Base-by-base conservation (phyloP, 2,888 invertebrate genomes). In the Eristalis tenax region DNA sequence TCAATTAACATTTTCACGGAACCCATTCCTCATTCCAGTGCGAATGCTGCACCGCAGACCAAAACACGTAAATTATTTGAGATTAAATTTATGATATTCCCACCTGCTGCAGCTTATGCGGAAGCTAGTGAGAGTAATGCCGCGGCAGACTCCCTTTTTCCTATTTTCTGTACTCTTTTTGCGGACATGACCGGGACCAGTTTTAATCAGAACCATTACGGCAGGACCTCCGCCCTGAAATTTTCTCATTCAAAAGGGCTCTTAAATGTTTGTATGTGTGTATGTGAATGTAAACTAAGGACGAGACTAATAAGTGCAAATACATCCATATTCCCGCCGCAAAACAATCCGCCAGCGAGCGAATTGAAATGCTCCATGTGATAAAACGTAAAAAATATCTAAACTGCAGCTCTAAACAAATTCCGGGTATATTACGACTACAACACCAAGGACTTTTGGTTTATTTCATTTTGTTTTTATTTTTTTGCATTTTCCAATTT, bases 1-100 rank as follows among this genome's bases (percentile, higher is more conserved):
- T 76, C 68, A 38, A 83, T 83, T 69, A 79, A 50, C 68, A 70
- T 70, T 77, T 79, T 80, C 80, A 75, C 43, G 83, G 18, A 50
- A 18, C 18, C 18, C 43, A 43, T n/a, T n/a, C 18, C 50, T 8
- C 50, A 38, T 8, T 38, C 38, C 13, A 2, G 43, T 18, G n/a
- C 43, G 43, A 15, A 40, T 2, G 40, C 15, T 15, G 13, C 43
- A 6, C 50, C 8, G 18, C 50, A 18, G 18, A 50, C 50, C n/a
- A 18, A 18, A 18, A n/a, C 50, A 50, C 50, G 50, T 50, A 18
- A 18, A n/a, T 18, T n/a, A 2, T 18, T 50, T 50, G 18, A 50
- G 18, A 50, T 8, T 18, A 18, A 50, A 18, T 18, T 50, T 18
- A 2, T 18, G 18, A 8, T 18, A 6, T 50, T 18, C n/a, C 18